These are phyloP conservation scores for Seladonia tumulorum DNA, from an alignment of 2,888 invertebrate genomes.

Conservation along the genomic window DNA sequence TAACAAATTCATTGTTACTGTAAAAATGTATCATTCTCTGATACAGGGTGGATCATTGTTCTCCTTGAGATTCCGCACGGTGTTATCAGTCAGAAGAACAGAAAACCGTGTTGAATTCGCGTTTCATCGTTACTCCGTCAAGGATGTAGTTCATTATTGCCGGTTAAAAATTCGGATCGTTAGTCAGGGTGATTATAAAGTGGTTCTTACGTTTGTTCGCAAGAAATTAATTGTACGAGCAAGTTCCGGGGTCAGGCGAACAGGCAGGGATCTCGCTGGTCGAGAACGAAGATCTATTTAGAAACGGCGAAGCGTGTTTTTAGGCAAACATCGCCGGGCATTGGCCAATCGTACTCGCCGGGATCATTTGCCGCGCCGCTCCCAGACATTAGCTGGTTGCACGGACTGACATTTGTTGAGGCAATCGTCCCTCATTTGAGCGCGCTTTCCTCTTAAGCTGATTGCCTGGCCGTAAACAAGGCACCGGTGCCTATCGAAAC, in stretches of 20 bases:
- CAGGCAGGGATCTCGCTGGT: neutral
- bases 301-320: conserved; percentile 3
- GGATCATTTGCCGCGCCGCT: conserved; percentile 42
- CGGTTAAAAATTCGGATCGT: neutral
- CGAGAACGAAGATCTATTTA: neutral
- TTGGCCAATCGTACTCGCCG: conserved; percentile 23
- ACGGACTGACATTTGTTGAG: conserved; percentile 58
- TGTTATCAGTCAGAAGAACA: neutral
- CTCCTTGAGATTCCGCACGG: neutral
- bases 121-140: neutral
- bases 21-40: too few species aligned
- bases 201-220: neutral
- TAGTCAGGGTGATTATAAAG: neutral
- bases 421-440: conserved; percentile 55
- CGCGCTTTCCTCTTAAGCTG: conserved; percentile 61
- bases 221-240: neutral
- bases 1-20: too few species aligned
- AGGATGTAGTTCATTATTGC: neutral
- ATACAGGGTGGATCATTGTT: neutral
- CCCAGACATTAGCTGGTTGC: conserved; percentile 45
- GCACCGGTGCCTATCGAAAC: conserved; percentile 32
- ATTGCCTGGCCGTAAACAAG: conserved; percentile 60
- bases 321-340: neutral
- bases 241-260: neutral
- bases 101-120: too few species aligned